Conservation (phyloP, 1,140 invertebrate species). For the Megathymus violae region DNA sequence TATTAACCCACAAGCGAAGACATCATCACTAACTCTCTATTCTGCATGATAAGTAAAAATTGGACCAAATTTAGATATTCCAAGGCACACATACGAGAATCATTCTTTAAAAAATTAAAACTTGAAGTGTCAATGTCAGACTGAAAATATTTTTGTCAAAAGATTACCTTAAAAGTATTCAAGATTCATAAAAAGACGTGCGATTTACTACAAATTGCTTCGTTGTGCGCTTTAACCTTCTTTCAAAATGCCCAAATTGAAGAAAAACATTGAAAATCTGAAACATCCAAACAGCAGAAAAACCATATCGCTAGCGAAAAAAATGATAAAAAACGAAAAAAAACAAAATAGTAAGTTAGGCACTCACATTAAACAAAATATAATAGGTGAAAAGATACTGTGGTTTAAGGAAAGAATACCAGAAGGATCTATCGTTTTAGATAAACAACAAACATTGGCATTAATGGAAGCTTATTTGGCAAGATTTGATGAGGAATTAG, state of each 20-base stretch:
- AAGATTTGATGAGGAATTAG: conserved; percentile 90
- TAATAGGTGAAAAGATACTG: conserved; percentile 88
- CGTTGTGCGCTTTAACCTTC: too few species aligned
- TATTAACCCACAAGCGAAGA: too few species aligned
- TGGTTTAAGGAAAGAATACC: conserved; percentile 88
- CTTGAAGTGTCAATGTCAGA: too few species aligned
- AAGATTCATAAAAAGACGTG: conserved; percentile 32
- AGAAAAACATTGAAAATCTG: conserved; percentile 82
- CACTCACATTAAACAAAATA: conserved; percentile 87
- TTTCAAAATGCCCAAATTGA: conserved; percentile 68
- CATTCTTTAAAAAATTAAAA: too few species aligned
- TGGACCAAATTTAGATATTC: too few species aligned
- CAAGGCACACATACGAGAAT: too few species aligned
- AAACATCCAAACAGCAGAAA: conserved; percentile 92
- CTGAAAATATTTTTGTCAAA: too few species aligned
- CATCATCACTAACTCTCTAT: too few species aligned
- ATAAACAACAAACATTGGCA: conserved; percentile 83
- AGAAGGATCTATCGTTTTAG: conserved; percentile 81
- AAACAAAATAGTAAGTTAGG: conserved; percentile 87
- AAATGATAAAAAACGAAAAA: conserved; percentile 86
- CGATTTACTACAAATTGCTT: too few species aligned
- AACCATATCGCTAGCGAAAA: conserved; percentile 87
- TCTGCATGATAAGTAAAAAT: too few species aligned
- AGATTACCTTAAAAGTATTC: too few species aligned
- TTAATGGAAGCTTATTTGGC: conserved; percentile 85